A percentile compares a stretch with the other conserved stretches of the same genome.
phyloP scores from a whole-genome alignment of 2,113 vertebrate genomes.

The Charina bottae region DNA sequence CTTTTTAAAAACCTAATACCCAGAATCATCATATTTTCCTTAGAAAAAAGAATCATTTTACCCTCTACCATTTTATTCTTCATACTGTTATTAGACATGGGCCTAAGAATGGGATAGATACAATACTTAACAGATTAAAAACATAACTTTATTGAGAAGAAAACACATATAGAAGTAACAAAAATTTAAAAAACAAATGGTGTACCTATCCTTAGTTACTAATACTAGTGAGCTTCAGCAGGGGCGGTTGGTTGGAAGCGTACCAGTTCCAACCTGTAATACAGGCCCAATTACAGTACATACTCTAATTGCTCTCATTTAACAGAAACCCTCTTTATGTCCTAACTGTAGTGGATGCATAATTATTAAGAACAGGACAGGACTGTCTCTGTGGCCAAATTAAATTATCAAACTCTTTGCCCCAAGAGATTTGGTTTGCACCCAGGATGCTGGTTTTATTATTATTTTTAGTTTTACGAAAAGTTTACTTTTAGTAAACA shows the following conservation, averaged over 20 bases:
- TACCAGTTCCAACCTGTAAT: background rate
- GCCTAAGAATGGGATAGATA: background rate
- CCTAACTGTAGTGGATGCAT: background rate
- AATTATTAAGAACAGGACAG: background rate
- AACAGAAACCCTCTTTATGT: background rate
- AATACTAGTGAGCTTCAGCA: background rate
- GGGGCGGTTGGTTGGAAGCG: background rate
- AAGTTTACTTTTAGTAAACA: too few relatives aligned
- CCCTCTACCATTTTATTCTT: background rate
- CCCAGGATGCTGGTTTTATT: background rate
- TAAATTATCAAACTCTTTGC: background rate
- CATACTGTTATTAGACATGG: background rate
- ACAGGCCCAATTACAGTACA: background rate
- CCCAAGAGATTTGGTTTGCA: background rate
- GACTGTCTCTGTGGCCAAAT: background rate
- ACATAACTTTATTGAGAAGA: background rate
- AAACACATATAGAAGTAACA: background rate
- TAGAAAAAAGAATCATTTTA: background rate
- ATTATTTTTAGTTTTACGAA: background rate
- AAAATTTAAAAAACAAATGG: background rate
- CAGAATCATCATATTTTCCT: background rate
- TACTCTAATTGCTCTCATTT: background rate
- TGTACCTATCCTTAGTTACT: background rate
- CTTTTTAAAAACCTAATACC: background rate
- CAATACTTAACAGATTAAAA: background rate